Evolutionary conservation across 2,113 vertebrate species (phyloP).

Genomic region (Varanus salvator): DNA sequence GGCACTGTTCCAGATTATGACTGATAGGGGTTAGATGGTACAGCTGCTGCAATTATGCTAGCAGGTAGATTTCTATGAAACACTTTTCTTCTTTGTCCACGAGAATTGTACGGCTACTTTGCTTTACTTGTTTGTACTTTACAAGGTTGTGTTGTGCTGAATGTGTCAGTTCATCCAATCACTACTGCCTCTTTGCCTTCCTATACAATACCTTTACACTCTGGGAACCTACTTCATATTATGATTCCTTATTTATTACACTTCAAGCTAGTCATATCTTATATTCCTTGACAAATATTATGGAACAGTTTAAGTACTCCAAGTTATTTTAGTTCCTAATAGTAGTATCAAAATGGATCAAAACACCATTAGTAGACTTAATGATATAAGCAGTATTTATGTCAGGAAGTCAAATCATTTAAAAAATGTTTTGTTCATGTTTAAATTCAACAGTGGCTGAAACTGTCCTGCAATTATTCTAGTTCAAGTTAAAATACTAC

Average conservation of each 20-base stretch:
- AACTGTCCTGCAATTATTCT: neutral
- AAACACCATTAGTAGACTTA: neutral
- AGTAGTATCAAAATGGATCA: neutral
- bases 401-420: neutral
- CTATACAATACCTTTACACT: neutral
- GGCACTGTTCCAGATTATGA: constrained; percentile 82
- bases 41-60: constrained; percentile 68
- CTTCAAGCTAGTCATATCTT: neutral
- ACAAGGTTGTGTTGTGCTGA: neutral
- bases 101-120: constrained; percentile 32
- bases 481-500: neutral
- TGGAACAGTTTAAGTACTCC: neutral
- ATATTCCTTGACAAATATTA: neutral
- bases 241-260: neutral
- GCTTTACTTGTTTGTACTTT: constrained; percentile 21
- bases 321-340: neutral
- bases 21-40: constrained; percentile 75
- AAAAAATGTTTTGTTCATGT: neutral
- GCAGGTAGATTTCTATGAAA: constrained; percentile 53
- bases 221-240: neutral
- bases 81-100: constrained; percentile 14
- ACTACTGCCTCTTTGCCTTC: neutral
- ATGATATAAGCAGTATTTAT: neutral
- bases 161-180: fast-evolving
- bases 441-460: neutral